Conservation (phyloP, 2,888 invertebrate genomes). For the Thecophora atra region DNA sequence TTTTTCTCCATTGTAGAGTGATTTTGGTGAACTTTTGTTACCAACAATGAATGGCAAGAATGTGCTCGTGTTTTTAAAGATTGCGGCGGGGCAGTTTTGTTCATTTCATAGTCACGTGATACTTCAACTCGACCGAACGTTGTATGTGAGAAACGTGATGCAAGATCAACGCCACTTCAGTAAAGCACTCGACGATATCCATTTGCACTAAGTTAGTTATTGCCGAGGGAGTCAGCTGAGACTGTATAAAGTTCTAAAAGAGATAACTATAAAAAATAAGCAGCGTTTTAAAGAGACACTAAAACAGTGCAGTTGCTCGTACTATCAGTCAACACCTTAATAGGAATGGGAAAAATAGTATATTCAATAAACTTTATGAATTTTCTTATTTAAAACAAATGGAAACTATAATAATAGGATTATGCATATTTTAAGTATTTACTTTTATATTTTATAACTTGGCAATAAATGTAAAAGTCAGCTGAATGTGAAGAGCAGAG, state of each 20-base stretch:
- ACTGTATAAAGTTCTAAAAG: background rate
- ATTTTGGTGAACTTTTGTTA: too few species aligned
- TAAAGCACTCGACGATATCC: background rate
- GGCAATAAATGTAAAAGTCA: too few species aligned
- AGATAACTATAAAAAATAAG: background rate
- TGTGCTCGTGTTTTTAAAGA: conserved; percentile 7
- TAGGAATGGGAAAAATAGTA: background rate
- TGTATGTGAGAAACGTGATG: conserved; percentile 57
- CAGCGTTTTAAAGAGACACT: background rate
- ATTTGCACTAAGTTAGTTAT: too few species aligned
- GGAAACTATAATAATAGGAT: background rate
- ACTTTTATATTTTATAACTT: background rate
- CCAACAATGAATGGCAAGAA: too few species aligned
- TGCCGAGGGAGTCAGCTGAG: too few species aligned
- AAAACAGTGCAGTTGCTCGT: background rate
- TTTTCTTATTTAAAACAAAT: background rate
- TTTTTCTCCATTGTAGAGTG: too few species aligned
- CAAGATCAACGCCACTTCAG: conserved; percentile 49
- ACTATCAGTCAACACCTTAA: background rate
- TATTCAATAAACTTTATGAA: background rate
- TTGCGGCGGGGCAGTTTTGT: conserved; percentile 35
- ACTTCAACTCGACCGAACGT: conserved; percentile 45
- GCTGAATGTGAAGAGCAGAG: too few species aligned
- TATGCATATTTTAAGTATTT: background rate
- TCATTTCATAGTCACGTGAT: conserved; percentile 57